These are phyloP conservation scores for Limnephilus lunatus DNA, from an alignment of 2,888 invertebrate species.

Conservation along the genomic window DNA sequence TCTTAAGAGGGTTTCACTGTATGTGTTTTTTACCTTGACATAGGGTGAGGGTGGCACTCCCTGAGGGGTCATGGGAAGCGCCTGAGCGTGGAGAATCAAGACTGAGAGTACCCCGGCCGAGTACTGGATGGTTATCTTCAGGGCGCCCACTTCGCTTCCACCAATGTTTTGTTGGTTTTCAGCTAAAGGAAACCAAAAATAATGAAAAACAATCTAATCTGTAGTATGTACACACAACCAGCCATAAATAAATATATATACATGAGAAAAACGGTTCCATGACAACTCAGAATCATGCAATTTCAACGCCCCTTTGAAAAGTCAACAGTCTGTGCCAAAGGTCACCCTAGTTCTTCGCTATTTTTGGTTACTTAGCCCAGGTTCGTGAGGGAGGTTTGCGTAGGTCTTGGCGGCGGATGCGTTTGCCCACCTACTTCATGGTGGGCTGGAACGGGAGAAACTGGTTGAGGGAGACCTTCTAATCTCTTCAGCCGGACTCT, in stretches of 20 bases:
- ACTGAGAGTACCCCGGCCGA: constrained; percentile 75
- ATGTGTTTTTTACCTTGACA: constrained; percentile 82
- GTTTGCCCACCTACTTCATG: no score
- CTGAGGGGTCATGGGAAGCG: constrained; percentile 87
- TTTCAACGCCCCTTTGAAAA: no score
- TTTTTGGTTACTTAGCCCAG: no score
- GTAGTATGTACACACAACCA: neutral
- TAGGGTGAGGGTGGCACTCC: constrained; percentile 92
- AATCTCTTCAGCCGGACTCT: no score
- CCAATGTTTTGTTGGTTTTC: constrained; percentile 69
- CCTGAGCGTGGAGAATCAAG: constrained; percentile 90
- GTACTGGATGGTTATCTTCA: constrained; percentile 76
- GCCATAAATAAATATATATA: neutral
- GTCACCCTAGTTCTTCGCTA: no score
- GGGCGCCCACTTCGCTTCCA: constrained; percentile 72
- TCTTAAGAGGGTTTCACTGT: no score
- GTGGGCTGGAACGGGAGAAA: no score
- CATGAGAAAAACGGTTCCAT: neutral
- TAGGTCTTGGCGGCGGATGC: no score
- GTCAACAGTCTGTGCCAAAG: no score
- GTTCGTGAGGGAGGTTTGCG: no score
- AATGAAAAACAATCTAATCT: neutral
- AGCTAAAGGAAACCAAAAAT: constrained; percentile 18
- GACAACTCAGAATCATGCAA: no score
- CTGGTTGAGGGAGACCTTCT: no score